phyloP scores from a whole-genome alignment of 2,113 vertebrate species.

The Oostethus manadensis region DNA sequence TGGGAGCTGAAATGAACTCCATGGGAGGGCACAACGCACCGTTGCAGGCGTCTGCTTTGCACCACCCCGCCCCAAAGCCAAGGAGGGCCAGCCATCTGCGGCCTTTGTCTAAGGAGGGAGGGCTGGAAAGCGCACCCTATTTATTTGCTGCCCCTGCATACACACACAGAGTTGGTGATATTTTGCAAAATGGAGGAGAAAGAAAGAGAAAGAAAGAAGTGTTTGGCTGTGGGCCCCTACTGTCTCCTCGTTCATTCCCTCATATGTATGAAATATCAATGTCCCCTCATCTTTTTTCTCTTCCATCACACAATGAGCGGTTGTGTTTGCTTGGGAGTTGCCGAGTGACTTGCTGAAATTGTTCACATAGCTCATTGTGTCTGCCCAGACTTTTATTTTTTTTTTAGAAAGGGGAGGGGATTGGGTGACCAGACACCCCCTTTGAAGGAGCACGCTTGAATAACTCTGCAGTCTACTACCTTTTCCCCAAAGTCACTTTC shows the following conservation, averaged over 20 bases:
- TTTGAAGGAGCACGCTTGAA: conserved; percentile 47
- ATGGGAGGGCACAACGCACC: conserved; percentile 60
- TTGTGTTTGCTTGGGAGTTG: conserved; percentile 59
- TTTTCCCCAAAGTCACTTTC: conserved; percentile 30
- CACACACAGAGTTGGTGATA: conserved; percentile 30
- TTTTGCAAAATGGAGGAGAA: conserved; percentile 24
- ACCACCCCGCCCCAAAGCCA: conserved; percentile 55
- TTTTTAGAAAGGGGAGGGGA: conserved; percentile 2
- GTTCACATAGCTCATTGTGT: conserved; percentile 63
- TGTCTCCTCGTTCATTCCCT: conserved; percentile 25
- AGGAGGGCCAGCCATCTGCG: conserved; percentile 68
- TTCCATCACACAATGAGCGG: conserved; percentile 56
- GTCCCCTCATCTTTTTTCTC: conserved; percentile 31
- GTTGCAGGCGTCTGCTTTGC: conserved; percentile 56
- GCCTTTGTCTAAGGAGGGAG: conserved; percentile 63
- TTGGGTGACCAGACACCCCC: conserved; percentile 10
- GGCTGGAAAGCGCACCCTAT: conserved; percentile 27
- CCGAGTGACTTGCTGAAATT: conserved; percentile 56
- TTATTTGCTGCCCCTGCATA: conserved; percentile 31
- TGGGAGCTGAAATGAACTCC: conserved; percentile 61
- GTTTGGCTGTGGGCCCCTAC: conserved; percentile 11
- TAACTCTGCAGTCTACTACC: conserved; percentile 40
- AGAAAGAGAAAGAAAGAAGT: conserved; percentile 1
- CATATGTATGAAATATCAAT: conserved; percentile 52
- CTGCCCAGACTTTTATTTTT: conserved; percentile 42